Evolutionary conservation across 2,888 invertebrate genomes (phyloP).

Genomic region (Lochmaea capreae): DNA sequence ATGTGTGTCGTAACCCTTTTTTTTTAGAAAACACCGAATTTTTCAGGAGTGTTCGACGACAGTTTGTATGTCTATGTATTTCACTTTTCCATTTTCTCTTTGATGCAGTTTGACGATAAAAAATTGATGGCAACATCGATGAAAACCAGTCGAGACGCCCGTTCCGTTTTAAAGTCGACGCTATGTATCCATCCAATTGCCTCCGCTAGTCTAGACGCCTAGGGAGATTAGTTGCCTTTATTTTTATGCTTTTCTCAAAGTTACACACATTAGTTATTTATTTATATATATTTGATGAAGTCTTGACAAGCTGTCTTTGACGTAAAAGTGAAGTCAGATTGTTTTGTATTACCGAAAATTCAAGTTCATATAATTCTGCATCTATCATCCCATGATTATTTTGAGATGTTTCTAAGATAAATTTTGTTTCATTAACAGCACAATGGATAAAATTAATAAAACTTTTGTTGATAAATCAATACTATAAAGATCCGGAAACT

Average conservation of each 20-base stretch:
- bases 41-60: constrained; percentile 1
- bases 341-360: no score
- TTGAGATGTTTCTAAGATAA: no score
- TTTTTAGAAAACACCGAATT: neutral
- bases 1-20: neutral
- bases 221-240: neutral
- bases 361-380: no score
- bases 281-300: neutral
- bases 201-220: neutral
- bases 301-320: no score
- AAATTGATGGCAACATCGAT: constrained; percentile 13
- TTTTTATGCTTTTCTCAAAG: neutral
- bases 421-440: no score
- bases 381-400: no score
- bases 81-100: constrained; percentile 8
- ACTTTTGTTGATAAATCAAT: neutral
- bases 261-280: neutral
- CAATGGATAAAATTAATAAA: no score
- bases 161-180: constrained; percentile 2
- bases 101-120: constrained; percentile 4
- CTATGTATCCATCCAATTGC: neutral
- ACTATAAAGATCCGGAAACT: neutral
- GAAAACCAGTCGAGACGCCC: neutral
- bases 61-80: neutral
- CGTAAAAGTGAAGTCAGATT: no score